Conservation (phyloP, 2,113 vertebrate genomes). For the Grammomys surdaster region DNA sequence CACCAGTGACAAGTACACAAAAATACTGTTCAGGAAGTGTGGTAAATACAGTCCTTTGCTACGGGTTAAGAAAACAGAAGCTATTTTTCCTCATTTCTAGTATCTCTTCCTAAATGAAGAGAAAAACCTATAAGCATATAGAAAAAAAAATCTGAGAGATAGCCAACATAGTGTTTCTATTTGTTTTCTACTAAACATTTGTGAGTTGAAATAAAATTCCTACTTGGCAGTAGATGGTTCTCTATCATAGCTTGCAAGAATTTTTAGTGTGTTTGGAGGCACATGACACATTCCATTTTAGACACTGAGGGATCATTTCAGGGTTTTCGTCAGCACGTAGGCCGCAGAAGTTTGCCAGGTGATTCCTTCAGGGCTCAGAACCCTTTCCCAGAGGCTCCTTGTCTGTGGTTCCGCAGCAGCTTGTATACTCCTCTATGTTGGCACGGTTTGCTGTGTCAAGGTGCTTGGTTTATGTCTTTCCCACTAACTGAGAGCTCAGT, state of each 20-base stretch:
- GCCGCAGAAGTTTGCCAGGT: conserved; percentile 57
- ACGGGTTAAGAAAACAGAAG: conserved; percentile 52
- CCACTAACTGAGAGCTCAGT: background rate
- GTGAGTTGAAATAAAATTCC: conserved; percentile 37
- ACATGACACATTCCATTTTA: conserved; percentile 66
- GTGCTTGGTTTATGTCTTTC: background rate
- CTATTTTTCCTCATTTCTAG: conserved; percentile 8
- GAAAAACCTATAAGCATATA: conserved; percentile 10
- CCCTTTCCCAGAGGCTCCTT: background rate
- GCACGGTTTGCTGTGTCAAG: background rate
- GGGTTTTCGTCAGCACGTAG: conserved; percentile 43
- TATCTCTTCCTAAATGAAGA: conserved; percentile 17
- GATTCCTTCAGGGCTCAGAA: conserved; percentile 59
- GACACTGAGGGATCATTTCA: conserved; percentile 46
- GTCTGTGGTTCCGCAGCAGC: background rate
- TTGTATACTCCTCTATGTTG: background rate
- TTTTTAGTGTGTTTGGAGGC: conserved; percentile 62
- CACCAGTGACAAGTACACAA: background rate
- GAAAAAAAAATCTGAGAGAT: conserved; percentile 44
- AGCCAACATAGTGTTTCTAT: conserved; percentile 26
- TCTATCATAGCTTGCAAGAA: background rate
- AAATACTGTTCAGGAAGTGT: conserved; percentile 37
- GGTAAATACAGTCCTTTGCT: background rate
- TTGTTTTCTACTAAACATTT: conserved; percentile 66
- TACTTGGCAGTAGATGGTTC: conserved; percentile 54